A percentile compares a stretch with the other conserved stretches of the same genome.
phyloP scores from a whole-genome alignment of 1,140 invertebrate genomes.

The Euura lappo region DNA sequence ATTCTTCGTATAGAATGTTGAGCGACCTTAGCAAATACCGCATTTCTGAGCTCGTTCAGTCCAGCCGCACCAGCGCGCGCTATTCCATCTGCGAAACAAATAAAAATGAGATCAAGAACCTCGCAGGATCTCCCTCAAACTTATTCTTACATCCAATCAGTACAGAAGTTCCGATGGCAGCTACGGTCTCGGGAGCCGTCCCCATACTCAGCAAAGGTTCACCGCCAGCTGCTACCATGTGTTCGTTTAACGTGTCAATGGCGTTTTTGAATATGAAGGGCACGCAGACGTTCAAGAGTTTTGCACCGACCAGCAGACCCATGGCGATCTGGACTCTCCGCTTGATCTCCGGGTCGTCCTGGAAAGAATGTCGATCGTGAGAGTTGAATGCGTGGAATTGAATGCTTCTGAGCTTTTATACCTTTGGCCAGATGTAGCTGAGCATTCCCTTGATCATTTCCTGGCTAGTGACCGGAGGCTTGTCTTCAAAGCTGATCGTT shows the following conservation, averaged over 20 bases:
- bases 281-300: constrained; percentile 90
- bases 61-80: constrained; percentile 87
- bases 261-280: constrained; percentile 98
- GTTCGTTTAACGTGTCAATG: constrained; percentile 87
- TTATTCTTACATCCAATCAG: constrained; percentile 87
- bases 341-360: constrained; percentile 81
- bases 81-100: constrained; percentile 79
- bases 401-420: constrained; percentile 46
- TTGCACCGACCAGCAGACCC: constrained; percentile 79
- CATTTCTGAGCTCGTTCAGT: constrained; percentile 97
- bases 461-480: constrained; percentile 67
- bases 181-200: constrained; percentile 74
- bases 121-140: neutral
- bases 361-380: constrained; percentile 31
- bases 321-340: constrained; percentile 87
- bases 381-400: neutral
- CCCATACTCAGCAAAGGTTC: constrained; percentile 68
- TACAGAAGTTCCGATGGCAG: constrained; percentile 78
- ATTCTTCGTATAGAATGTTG: constrained; percentile 96
- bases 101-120: constrained; percentile 15
- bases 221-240: constrained; percentile 52
- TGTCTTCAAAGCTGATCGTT: constrained; percentile 64
- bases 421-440: constrained; percentile 95
- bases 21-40: constrained; percentile 98
- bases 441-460: constrained; percentile 91